Conservation (phyloP, 2,113 vertebrate genomes). For the Nycticryphes semicollaris region DNA sequence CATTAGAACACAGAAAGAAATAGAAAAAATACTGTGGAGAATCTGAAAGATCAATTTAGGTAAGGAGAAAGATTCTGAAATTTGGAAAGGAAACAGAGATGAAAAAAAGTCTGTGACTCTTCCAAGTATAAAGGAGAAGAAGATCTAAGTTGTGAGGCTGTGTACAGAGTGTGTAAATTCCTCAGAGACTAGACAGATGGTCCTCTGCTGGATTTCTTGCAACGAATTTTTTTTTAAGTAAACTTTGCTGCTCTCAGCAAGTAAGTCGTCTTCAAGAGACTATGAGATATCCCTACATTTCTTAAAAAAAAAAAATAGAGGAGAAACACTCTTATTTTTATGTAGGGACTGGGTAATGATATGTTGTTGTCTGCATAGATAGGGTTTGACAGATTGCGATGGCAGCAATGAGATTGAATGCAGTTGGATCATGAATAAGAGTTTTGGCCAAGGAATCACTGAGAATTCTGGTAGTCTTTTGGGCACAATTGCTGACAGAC, state of each 20-base stretch:
- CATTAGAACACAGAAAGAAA: background rate
- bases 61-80: background rate
- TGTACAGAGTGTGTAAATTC: background rate
- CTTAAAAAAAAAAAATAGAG: background rate
- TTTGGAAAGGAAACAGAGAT: background rate
- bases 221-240: background rate
- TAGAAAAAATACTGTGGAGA: background rate
- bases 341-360: background rate
- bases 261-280: background rate
- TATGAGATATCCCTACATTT: background rate
- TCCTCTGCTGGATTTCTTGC: background rate
- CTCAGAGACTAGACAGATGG: background rate
- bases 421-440: background rate
- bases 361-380: background rate
- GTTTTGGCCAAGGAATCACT: background rate
- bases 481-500: background rate
- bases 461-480: background rate
- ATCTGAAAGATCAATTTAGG: background rate
- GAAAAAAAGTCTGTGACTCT: background rate
- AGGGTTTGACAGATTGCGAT: background rate
- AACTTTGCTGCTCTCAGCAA: background rate
- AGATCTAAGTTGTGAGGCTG: background rate
- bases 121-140: background rate
- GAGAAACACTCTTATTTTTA: background rate
- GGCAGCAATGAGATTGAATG: background rate